phyloP scores from a whole-genome alignment of 1,140 invertebrate species.

The Caenorhabditis tropicalis region DNA sequence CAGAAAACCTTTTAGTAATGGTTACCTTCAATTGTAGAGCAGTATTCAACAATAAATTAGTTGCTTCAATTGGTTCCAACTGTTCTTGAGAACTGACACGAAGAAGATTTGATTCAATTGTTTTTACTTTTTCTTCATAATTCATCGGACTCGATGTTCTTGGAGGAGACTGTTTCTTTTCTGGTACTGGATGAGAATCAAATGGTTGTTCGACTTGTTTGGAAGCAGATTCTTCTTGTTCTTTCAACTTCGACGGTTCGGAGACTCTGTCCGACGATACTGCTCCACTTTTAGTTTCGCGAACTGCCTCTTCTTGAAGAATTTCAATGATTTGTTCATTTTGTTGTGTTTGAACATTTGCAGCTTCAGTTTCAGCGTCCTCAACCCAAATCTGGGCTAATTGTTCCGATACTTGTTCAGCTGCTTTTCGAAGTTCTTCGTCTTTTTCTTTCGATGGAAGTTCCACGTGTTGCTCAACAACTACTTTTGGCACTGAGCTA shows the following conservation, averaged over 20 bases:
- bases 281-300: neutral
- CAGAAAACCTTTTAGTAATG: neutral
- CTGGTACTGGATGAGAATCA: neutral
- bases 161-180: neutral
- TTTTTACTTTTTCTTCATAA: constrained; percentile 42
- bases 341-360: neutral
- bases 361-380: constrained; percentile 1
- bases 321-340: neutral
- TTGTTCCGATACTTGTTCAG: constrained; percentile 1
- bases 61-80: constrained; percentile 33
- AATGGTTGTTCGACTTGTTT: neutral
- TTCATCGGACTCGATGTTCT: constrained; percentile 18
- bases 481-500: neutral
- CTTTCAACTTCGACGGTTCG: neutral
- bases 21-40: constrained; percentile 45
- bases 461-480: neutral
- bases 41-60: constrained; percentile 45
- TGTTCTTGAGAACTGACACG: constrained; percentile 7
- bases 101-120: constrained; percentile 12
- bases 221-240: neutral
- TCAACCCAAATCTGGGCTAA: neutral
- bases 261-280: neutral
- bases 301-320: neutral
- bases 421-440: constrained; percentile 2
- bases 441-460: neutral